Conservation (phyloP, 2,888 invertebrate species). For the Geotrupes spiniger region DNA sequence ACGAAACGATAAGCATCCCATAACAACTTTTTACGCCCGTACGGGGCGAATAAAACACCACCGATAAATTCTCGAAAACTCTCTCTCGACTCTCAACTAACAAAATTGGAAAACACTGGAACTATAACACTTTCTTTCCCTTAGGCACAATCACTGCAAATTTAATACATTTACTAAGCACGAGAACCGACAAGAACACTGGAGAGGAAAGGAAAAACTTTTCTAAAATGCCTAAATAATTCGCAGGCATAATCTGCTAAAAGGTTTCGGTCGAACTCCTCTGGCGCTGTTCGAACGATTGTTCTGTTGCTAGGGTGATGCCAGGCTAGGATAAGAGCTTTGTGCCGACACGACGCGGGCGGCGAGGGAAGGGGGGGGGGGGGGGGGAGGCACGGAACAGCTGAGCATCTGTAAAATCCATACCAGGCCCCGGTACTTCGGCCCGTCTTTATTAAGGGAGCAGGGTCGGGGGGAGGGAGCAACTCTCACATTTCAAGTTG, state of each 20-base stretch:
- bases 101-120: background rate
- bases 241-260: conserved; percentile 27
- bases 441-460: conserved; percentile 17
- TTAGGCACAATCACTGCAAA: conserved; percentile 11
- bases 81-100: background rate
- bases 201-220: conserved; percentile 4
- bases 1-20: too few species aligned
- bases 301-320: conserved; percentile 31
- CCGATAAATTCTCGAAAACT: conserved; percentile 4
- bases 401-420: conserved; percentile 39
- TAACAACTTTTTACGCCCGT: too few species aligned
- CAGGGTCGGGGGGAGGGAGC: conserved; percentile 6
- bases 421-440: conserved; percentile 24
- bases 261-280: conserved; percentile 29
- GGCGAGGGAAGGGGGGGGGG: conserved; percentile 20
- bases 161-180: conserved; percentile 3
- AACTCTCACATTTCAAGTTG: conserved; percentile 35
- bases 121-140: conserved; percentile 2
- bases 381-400: conserved; percentile 29
- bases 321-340: conserved; percentile 25
- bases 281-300: conserved; percentile 25
- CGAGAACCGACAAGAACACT: conserved; percentile 11
- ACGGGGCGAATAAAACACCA: too few species aligned
- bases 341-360: conserved; percentile 18
- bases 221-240: conserved; percentile 22